Base-by-base conservation (phyloP, 2,888 invertebrate species). In the Stratiomys singularior region DNA sequence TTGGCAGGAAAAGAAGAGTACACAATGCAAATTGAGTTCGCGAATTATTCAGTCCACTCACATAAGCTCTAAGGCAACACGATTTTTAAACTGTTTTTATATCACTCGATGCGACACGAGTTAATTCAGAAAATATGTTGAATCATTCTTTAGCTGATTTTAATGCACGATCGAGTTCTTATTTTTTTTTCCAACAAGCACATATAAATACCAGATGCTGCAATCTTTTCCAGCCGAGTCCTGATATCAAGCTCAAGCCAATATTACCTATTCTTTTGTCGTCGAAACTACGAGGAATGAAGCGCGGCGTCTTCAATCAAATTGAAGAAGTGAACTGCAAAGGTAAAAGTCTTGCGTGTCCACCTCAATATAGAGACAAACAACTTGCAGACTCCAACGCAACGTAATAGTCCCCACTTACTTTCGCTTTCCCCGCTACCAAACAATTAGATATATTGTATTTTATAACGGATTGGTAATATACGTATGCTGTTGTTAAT, bases 281-380 rank as follows among this genome's bases (percentile, higher is more conserved):
- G 5, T 37, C 37, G 52, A 52, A 4, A 52, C 52, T 37, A 9
- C 15, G 52, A 52, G 37, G 5, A 52, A 52, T 52, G n/a, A 9
- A 3, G 46, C 74, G 60, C 74, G 60, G 23, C 74, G 52, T 74
- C 58, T 44, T 69, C 74, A 23, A 27, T 74, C 60, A 52, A 56
- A 56, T 28, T 56, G 72, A 56, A 56, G 56, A 72, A 56, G 72
- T 72, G 30, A 72, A 74, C 74, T 74, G 74, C 44, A 74, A 28
- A 60, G 74, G 74, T 74, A 74, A 74, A 74, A 74, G 74, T 74
- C 74, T 74, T 74, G 74, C 44, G 27, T 74, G 74, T 58, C 74
- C 74, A 60, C 60, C 27, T 69, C 47, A 69, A 47, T 69, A 69
- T 47, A 69, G 25, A 37, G 37, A 37, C 66, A 37, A 37, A 37